A percentile compares a stretch with the other conserved stretches of the same genome.
These are phyloP conservation scores for Poecilus cupreus DNA, from an alignment of 2,888 invertebrate species.

Conservation along the genomic window DNA sequence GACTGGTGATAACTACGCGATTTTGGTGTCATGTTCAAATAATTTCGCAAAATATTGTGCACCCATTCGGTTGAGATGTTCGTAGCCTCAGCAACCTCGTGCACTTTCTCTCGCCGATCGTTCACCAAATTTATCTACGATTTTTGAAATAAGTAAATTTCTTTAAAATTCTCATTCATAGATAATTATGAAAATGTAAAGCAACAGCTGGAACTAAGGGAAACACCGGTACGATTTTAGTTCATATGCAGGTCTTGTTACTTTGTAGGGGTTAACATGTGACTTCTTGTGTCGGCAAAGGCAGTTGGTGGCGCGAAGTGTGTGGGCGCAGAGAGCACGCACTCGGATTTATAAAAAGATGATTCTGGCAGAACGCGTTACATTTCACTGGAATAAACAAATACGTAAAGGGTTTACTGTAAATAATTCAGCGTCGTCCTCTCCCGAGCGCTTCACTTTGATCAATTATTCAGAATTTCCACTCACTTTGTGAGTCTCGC, in stretches of 20 bases:
- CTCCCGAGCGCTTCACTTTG: conserved; percentile 67
- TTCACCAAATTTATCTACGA: too few relatives aligned
- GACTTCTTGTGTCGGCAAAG: not conserved
- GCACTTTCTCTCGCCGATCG: not conserved
- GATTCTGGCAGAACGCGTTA: conserved; percentile 54
- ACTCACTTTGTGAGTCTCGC: conserved; percentile 68
- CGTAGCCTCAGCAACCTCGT: not conserved
- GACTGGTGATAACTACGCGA: too few relatives aligned
- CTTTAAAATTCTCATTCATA: too few relatives aligned
- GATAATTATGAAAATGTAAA: too few relatives aligned
- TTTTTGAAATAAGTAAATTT: too few relatives aligned
- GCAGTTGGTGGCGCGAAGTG: not conserved
- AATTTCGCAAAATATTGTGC: not conserved
- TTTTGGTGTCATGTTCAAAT: not conserved
- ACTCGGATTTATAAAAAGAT: conserved; percentile 51
- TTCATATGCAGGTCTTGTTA: too few relatives aligned
- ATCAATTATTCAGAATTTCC: conserved; percentile 70
- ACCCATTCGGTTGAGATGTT: not conserved
- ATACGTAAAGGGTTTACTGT: conserved; percentile 69
- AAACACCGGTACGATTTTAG: too few relatives aligned
- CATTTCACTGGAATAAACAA: conserved; percentile 60
- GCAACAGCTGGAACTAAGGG: too few relatives aligned
- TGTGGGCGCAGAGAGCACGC: not conserved
- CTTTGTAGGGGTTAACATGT: not conserved
- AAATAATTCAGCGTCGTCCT: conserved; percentile 68